Base-by-base conservation (phyloP, 2,113 vertebrate species). In the Pogona vitticeps region DNA sequence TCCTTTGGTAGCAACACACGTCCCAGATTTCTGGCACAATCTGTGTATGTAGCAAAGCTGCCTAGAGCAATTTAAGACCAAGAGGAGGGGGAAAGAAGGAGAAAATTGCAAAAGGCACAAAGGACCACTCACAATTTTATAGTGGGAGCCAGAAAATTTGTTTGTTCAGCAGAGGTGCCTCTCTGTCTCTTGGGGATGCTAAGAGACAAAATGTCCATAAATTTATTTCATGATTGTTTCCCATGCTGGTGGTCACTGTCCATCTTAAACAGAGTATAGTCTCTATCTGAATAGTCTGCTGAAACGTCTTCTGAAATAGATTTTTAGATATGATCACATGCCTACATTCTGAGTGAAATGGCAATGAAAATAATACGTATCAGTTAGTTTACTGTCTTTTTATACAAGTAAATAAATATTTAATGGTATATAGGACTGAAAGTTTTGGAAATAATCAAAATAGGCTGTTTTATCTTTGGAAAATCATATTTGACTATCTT, bases 1-100 rank as follows among this genome's bases (percentile, higher is more conserved):
- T 97, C 93, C 93, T 95, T 84, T 91, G 93, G 93, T 92, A 90
- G 90, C 90, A 94, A 4, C 36, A 75, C 89, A 91, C 85, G 91
- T 92, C 93, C 88, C 0, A 0, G 90, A 85, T 94, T 95, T 88
- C 92, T 95, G 93, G 91, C 95, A 93, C 85, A 31, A 33, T 81
- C 88, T 93, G 0, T 46, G 61, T 91, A 91, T 89, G 91, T 87
- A 88, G 90, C 91, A 72, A 82, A 92, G 88, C 91, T 79, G 90
- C 92, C 93, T 76, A 75, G 81, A 93, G 93, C 93, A 88, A 83
- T 95, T 96, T 89, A 38, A 80, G 59, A 79, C 10, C 42, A 71
- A 86, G 86, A 83, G 40, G 65, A 68, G 31, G 65, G 28, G 65
- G 28, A 12, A 83, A 76, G 28, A 23, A 33, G 86, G 88, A 85